Conservation (phyloP, 2,113 vertebrate species). For the Chamaetylas fuelleborni region DNA sequence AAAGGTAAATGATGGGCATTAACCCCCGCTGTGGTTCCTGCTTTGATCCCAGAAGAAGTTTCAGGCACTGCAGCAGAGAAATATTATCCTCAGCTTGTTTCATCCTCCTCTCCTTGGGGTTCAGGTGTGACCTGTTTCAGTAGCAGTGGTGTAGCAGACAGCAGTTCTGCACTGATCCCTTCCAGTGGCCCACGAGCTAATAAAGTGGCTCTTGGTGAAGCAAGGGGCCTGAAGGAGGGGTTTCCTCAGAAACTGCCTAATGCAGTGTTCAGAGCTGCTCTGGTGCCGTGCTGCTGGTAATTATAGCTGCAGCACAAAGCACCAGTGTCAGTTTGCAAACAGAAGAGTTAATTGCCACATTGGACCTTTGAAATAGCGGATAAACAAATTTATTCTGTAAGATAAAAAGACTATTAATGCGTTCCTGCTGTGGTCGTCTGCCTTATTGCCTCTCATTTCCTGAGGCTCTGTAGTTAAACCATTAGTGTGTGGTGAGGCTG, state of each 20-base stretch:
- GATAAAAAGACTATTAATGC: conserved; percentile 67
- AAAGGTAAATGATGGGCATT: background rate
- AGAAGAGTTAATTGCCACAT: conserved; percentile 72
- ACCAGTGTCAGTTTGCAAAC: conserved; percentile 63
- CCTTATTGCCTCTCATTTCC: conserved; percentile 59
- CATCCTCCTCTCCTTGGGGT: background rate
- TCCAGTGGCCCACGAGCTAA: background rate
- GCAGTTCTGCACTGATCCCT: background rate
- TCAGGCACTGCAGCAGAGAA: background rate
- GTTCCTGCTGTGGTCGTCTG: conserved; percentile 62
- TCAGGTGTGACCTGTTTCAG: background rate
- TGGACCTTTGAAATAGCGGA: conserved; percentile 68
- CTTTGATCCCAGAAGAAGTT: background rate
- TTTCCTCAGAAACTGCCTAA: background rate
- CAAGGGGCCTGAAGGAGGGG: background rate
- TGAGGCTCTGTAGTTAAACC: conserved; percentile 66
- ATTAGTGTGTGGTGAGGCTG: conserved; percentile 15
- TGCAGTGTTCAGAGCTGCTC: background rate
- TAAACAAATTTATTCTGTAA: conserved; percentile 72
- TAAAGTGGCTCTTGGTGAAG: background rate
- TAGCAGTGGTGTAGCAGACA: accelerated
- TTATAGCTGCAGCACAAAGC: conserved; percentile 61
- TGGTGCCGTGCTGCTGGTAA: conserved; percentile 32
- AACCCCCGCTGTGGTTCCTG: background rate
- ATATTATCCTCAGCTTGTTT: background rate